Percentiles rank a stretch among this genome's conserved stretches.
phyloP scores from a whole-genome alignment of 2,113 vertebrate genomes.

The Petrocephalus zakoni region DNA sequence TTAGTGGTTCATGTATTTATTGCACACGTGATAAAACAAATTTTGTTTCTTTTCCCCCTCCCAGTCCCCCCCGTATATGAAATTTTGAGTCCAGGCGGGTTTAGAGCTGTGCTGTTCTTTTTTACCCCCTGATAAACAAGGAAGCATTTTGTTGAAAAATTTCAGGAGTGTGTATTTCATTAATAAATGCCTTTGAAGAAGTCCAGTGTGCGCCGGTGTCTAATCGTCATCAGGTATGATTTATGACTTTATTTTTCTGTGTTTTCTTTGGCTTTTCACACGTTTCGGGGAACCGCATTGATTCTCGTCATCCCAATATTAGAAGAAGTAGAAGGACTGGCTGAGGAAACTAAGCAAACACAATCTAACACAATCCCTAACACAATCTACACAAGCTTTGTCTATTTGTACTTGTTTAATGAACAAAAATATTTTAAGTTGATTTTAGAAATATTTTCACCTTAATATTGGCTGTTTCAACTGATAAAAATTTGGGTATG shows the following conservation, averaged over 20 bases:
- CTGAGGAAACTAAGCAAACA: neutral
- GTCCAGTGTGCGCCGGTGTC: neutral
- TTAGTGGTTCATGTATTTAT: conserved; percentile 53
- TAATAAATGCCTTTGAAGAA: conserved; percentile 72
- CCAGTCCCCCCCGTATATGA: conserved; percentile 37
- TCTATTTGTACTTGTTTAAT: neutral
- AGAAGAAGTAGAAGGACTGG: neutral
- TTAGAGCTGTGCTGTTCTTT: conserved; percentile 51
- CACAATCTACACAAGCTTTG: too few species aligned
- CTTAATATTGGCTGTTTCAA: neutral
- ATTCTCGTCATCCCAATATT: neutral
- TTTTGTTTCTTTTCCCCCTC: conserved; percentile 40
- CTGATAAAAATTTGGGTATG: neutral
- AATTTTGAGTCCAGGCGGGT: conserved; percentile 27
- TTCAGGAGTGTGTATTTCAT: conserved; percentile 69
- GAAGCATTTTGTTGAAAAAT: conserved; percentile 61
- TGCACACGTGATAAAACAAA: conserved; percentile 55
- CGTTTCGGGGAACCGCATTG: neutral
- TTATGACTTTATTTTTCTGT: neutral
- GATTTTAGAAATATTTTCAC: neutral
- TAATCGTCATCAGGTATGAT: neutral
- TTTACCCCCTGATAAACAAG: conserved; percentile 50
- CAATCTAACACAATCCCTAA: too few species aligned
- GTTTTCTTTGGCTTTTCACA: neutral
- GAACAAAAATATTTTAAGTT: neutral